Conservation (phyloP, 2,888 invertebrate species). For the Augochlorella aurata region DNA sequence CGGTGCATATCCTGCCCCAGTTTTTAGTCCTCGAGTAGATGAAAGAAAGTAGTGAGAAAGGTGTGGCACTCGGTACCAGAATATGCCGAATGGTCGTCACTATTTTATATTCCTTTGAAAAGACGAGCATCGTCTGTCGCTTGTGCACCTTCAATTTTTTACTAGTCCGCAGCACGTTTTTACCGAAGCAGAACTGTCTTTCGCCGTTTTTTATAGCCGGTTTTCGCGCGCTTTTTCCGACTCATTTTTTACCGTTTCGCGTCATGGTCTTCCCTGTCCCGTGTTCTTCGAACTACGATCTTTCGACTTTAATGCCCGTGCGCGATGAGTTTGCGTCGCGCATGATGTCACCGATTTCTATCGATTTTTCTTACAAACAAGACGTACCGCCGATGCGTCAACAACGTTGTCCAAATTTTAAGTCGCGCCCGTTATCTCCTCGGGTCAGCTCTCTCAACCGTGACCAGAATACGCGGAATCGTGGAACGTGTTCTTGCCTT, state of each 20-base stretch:
- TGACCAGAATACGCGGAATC: background rate
- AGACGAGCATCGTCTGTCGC: background rate
- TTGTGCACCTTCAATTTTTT: background rate
- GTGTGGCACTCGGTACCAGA: background rate
- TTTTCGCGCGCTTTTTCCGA: background rate
- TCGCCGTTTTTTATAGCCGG: background rate
- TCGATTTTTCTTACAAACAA: background rate
- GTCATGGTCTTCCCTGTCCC: background rate
- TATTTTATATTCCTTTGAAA: background rate
- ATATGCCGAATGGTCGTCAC: background rate
- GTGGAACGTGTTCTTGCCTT: background rate
- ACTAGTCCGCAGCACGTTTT: background rate
- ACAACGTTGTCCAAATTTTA: background rate
- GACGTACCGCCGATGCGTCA: background rate
- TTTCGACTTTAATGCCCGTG: constrained; percentile 23
- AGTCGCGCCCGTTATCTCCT: constrained; percentile 9
- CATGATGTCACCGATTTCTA: constrained; percentile 37
- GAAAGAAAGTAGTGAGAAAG: background rate
- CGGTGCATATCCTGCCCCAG: background rate
- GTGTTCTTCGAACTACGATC: constrained; percentile 2
- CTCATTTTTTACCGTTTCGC: constrained; percentile 10
- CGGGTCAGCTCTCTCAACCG: background rate
- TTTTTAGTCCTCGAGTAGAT: background rate
- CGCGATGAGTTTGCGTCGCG: constrained; percentile 10
- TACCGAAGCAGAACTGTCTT: background rate